Evolutionary conservation across 2,113 vertebrate species (phyloP), one percentile per base, ranked within the genome.

Genomic region (Chamaetylas fuelleborni): DNA sequence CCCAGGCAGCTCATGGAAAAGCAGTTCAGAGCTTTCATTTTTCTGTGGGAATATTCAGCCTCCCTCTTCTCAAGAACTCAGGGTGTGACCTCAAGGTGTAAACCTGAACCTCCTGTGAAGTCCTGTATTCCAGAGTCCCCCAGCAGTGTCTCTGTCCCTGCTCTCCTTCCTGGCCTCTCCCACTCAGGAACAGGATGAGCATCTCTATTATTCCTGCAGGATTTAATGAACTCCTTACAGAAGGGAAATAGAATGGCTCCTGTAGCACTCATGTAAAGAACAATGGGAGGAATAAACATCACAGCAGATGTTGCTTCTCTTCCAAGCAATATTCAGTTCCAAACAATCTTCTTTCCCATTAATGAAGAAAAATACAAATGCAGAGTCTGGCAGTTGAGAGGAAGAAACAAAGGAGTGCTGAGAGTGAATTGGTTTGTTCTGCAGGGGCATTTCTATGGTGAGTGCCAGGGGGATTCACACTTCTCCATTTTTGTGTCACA

Each of bases 281-380:
- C 62, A 77, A 57, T 57, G 62, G 70, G 60, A 92, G 51, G 47
- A 87, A 58, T 53, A 88, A 94, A 88, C 65, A 83, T 72, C 50
- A 51, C 73, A 88, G 90, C 78, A 89, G 83, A 84, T 91, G 83
- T 85, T 91, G 60, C 73, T 82, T 45, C 25, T 67, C 45, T 94
- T 95, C 78, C 53, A 56, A 90, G 57, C 38, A 36, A 92, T 83
- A 91, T 86, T 93, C 92, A 53, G 20, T 83, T 89, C 48, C 71
- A 82, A 90, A 86, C 57, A 91, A 87, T 88, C 80, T 91, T 73
- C 71, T 84, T 86, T 94, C 20, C n/a, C 40, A 42, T 96, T 87
- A 87, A 91, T 69, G 71, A 91, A 86, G 51, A 81, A 92, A 95
- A 95, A 88, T 70, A 85, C 33, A 66, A 93, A 78, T 60, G 48